Evolutionary conservation across 2,888 invertebrate genomes (phyloP), one percentile per base, ranked within the genome.

Genomic region (Diogma glabrata): DNA sequence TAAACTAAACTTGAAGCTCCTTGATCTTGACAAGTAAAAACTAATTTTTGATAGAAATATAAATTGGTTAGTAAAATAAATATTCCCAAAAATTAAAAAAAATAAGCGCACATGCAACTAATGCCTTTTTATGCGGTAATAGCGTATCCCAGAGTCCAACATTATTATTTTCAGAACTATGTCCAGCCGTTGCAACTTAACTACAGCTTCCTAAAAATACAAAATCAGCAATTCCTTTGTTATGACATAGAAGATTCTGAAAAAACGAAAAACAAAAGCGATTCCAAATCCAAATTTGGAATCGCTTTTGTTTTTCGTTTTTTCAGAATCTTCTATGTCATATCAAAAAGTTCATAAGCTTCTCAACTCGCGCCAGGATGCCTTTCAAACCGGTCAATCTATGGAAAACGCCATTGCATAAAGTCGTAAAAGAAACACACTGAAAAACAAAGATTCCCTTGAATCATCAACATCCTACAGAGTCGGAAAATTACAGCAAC

Each of bases 141-240:
- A 99, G 76, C 0, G 97, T 96, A 69, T 99, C 99, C 97, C 97
- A 99, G 59, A 99, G 81, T 52, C 91, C 91, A 14, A 97, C 92
- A 70, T 97, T 97, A 67, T 89, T 88, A 65, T 89, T 93, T 67
- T 96, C 97, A 0, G 93, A 89, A 64, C 94, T 92, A 65, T 93
- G 92, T 4, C 97, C 99, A 57, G 92, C 94, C 74, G 96, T 95
- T 23, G 95, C 94, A 48, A 99, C 80, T 64, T 99, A 79, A 75
- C 96, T 96, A 71, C 96, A 96, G 20, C 96, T 95, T 57, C 95
- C 95, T 57, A 99, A 79, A 73, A 97, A 99, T 53, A 92, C 91
- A 68, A 99, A 97, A 73, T 99, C 99, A 60, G 90, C 86, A 28
- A 95, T 90, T 57, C 91, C 87, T 75, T 97, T 99, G 69, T 86